phyloP scores from a whole-genome alignment of 2,888 invertebrate genomes.

The Schizotus pectinicornis region DNA sequence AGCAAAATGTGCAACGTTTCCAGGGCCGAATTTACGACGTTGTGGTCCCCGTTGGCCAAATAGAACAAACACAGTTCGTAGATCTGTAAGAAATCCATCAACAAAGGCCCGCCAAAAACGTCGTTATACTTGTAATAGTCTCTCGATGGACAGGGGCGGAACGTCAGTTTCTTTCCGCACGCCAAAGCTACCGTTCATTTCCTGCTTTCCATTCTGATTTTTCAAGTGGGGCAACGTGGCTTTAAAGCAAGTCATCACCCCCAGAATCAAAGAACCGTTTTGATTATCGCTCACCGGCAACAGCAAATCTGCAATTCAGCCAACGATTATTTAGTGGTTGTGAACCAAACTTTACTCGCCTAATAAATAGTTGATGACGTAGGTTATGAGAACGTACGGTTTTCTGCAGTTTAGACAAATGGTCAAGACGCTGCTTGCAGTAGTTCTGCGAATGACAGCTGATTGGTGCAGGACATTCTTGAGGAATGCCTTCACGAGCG shows the following conservation, averaged over 20 bases:
- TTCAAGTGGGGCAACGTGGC: conserved; percentile 66
- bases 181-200: conserved; percentile 52
- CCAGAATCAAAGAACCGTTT: conserved; percentile 64
- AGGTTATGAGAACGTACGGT: conserved; percentile 68
- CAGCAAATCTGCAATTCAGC: conserved; percentile 48
- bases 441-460: conserved; percentile 80
- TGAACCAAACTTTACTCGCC: conserved; percentile 53
- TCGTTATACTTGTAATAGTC: conserved; percentile 40
- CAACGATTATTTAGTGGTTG: background rate
- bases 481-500: conserved; percentile 71
- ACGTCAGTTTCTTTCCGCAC: conserved; percentile 47
- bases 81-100: conserved; percentile 65
- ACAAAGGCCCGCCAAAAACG: conserved; percentile 8
- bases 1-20: conserved; percentile 76
- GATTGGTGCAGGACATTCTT: conserved; percentile 68
- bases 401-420: conserved; percentile 82
- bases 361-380: conserved; percentile 69
- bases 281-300: conserved; percentile 54
- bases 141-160: conserved; percentile 46
- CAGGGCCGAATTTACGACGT: conserved; percentile 85
- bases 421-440: conserved; percentile 79
- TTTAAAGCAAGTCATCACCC: conserved; percentile 70
- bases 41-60: conserved; percentile 78
- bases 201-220: conserved; percentile 39
- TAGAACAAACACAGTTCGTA: conserved; percentile 80